Percentiles rank a stretch among this genome's conserved stretches.
phyloP scores from a whole-genome alignment of 2,113 vertebrate species.

The Bostrychus sinensis region DNA sequence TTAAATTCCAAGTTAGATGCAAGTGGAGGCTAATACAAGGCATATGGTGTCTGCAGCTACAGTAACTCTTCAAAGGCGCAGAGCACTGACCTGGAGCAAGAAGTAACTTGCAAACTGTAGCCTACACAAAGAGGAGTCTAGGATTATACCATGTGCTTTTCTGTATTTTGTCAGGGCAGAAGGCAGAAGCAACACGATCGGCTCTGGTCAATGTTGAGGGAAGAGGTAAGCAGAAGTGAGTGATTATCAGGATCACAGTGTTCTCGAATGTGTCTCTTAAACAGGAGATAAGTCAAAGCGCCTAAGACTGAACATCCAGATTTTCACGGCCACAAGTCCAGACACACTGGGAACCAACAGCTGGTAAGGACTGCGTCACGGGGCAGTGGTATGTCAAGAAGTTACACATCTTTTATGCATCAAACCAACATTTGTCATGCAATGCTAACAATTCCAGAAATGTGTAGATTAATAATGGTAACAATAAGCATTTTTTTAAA shows the following conservation, averaged over 20 bases:
- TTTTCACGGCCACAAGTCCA: constrained; percentile 63
- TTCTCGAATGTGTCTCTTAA: constrained; percentile 10
- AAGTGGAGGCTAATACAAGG: constrained; percentile 64
- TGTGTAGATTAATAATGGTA: no score
- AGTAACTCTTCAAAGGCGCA: constrained; percentile 62
- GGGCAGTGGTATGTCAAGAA: constrained; percentile 60
- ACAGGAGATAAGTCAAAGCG: constrained; percentile 21
- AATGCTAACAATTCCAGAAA: no score
- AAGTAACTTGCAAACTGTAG: constrained; percentile 52
- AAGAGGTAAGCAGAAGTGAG: constrained; percentile 9
- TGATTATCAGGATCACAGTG: constrained; percentile 14
- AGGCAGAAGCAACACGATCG: not conserved
- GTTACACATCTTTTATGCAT: constrained; percentile 59
- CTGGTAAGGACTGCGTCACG: constrained; percentile 58
- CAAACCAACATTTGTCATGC: constrained; percentile 17
- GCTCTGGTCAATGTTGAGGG: not conserved
- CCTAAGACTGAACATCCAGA: constrained; percentile 30
- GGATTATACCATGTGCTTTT: constrained; percentile 46
- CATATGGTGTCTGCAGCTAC: constrained; percentile 66
- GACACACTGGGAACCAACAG: constrained; percentile 65
- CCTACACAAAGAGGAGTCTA: constrained; percentile 31
- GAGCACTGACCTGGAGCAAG: constrained; percentile 59
- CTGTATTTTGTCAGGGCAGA: constrained; percentile 29
- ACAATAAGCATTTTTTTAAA: no score
- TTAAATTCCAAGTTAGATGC: constrained; percentile 61